Percentiles rank a stretch among this genome's conserved stretches.
phyloP scores from a whole-genome alignment of 2,888 invertebrate genomes.

The Drosophila phalerata region DNA sequence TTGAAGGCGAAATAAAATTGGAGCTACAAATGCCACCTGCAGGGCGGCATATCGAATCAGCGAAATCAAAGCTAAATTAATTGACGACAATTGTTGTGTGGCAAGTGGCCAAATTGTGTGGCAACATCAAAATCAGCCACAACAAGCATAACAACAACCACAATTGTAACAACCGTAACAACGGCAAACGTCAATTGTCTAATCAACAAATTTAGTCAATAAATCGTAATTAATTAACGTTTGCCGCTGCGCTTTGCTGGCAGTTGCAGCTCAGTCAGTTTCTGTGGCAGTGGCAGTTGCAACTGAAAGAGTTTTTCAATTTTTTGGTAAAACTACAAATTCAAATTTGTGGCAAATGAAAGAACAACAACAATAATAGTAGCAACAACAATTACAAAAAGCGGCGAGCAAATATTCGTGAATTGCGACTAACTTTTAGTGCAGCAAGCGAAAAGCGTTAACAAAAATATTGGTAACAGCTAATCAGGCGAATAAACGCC shows the following conservation, averaged over 20 bases:
- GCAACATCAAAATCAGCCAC: slow-evolving; percentile 64
- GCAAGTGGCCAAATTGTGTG: slow-evolving; percentile 75
- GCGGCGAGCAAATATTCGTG: slow-evolving; percentile 62
- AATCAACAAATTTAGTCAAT: slow-evolving; percentile 85
- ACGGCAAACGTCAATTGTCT: slow-evolving; percentile 79
- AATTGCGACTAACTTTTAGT: slow-evolving; percentile 76
- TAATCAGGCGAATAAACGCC: slow-evolving; percentile 59
- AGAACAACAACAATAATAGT: slow-evolving; percentile 23
- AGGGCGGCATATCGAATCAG: slow-evolving; percentile 76
- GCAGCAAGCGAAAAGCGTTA: slow-evolving; percentile 48
- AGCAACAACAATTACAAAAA: slow-evolving; percentile 32
- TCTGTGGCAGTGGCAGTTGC: slow-evolving; percentile 26
- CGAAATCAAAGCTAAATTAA: slow-evolving; percentile 76
- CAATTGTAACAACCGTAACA: slow-evolving; percentile 43
- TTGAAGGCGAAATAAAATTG: slow-evolving; percentile 23
- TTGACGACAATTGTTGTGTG: slow-evolving; percentile 80
- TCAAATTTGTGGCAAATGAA: slow-evolving; percentile 49
- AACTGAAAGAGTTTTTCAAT: slow-evolving; percentile 63
- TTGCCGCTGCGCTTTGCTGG: slow-evolving; percentile 45
- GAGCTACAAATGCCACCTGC: slow-evolving; percentile 71
- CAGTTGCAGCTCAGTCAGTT: slow-evolving; percentile 20
- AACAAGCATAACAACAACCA: slow-evolving; percentile 25
- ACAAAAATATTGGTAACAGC: slow-evolving; percentile 71
- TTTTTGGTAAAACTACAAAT: slow-evolving; percentile 31
- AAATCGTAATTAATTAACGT: slow-evolving; percentile 86